Conservation (phyloP, 2,888 invertebrate genomes). For the Eudemis profundana region DNA sequence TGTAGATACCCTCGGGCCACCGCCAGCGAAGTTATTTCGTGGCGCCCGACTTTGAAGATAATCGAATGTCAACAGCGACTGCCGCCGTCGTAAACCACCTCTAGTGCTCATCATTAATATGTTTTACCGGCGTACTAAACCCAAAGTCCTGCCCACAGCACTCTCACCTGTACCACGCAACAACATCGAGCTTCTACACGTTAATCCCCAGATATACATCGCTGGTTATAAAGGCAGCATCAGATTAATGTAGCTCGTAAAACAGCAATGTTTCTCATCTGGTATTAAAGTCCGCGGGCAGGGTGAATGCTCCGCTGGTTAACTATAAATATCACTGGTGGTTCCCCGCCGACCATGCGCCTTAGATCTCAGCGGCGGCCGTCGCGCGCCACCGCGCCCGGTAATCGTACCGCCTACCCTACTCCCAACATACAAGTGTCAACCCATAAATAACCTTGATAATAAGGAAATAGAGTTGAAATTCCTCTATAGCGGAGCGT, state of each 20-base stretch:
- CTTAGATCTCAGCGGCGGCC: slow-evolving; percentile 82
- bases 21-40: slow-evolving; percentile 1
- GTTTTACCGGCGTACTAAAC: slow-evolving; percentile 37
- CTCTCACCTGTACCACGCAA: slow-evolving; percentile 6
- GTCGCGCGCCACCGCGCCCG: slow-evolving; percentile 72
- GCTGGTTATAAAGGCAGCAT: not conserved
- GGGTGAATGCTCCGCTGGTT: slow-evolving; percentile 15
- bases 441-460: slow-evolving; percentile 27
- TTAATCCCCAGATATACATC: not conserved
- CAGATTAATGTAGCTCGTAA: not conserved
- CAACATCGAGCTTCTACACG: not conserved
- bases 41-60: slow-evolving; percentile 31
- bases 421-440: slow-evolving; percentile 48
- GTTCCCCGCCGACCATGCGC: slow-evolving; percentile 60
- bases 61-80: slow-evolving; percentile 43
- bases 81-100: slow-evolving; percentile 35
- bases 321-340: slow-evolving; percentile 65
- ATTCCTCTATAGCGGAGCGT: not conserved
- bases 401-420: slow-evolving; percentile 76
- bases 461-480: slow-evolving; percentile 31
- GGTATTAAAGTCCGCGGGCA: not conserved
- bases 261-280: not conserved
- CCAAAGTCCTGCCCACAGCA: slow-evolving; percentile 11
- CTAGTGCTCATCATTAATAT: slow-evolving; percentile 30
- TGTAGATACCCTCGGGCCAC: not conserved